These are phyloP conservation scores for Stenodera caucasica DNA, from an alignment of 2,888 invertebrate species.

Conservation along the genomic window DNA sequence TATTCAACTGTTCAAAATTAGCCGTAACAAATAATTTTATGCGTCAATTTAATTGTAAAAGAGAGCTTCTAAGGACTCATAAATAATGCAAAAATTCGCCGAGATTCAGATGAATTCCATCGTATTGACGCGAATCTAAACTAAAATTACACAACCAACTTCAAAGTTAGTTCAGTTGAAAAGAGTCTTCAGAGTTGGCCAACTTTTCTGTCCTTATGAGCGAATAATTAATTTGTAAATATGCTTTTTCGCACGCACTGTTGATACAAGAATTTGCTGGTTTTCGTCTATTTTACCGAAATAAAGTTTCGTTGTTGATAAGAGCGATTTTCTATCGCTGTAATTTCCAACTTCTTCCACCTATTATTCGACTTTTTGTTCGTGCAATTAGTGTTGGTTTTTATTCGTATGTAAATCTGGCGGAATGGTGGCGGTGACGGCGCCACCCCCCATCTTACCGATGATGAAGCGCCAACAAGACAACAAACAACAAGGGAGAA, in stretches of 20 bases:
- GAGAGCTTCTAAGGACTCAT: too few relatives aligned
- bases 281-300: neutral
- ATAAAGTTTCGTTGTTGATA: too few relatives aligned
- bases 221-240: constrained; percentile 31
- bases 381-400: too few relatives aligned
- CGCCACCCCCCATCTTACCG: neutral
- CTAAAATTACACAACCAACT: constrained; percentile 34
- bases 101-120: too few relatives aligned
- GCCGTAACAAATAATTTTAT: too few relatives aligned
- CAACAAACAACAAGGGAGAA: neutral
- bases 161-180: constrained; percentile 31
- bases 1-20: too few relatives aligned
- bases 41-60: too few relatives aligned
- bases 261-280: constrained; percentile 14
- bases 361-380: neutral
- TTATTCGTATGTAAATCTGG: neutral
- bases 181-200: constrained; percentile 30
- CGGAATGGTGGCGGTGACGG: neutral
- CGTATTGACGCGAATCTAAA: constrained; percentile 14
- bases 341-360: neutral
- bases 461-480: neutral
- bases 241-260: too few relatives aligned
- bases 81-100: too few relatives aligned
- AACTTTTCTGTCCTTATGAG: constrained; percentile 27
- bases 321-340: too few relatives aligned